These are phyloP conservation scores for Drosophila prosaltans DNA, from an alignment of 1,140 invertebrate species.

Conservation along the genomic window DNA sequence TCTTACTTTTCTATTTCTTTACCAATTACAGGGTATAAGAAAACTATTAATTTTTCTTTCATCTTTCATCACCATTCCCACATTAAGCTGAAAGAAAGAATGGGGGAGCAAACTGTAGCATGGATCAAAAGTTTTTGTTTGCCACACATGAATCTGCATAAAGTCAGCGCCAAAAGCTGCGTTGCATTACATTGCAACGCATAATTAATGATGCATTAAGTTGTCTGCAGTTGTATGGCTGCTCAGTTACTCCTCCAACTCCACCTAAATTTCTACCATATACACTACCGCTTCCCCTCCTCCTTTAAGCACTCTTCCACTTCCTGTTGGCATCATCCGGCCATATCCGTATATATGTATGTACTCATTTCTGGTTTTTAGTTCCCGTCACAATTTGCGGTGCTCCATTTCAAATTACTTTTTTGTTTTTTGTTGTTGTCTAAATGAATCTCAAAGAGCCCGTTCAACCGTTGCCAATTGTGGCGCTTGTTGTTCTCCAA, in stretches of 20 bases:
- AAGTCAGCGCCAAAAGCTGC: conserved; percentile 5
- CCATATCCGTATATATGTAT: not conserved
- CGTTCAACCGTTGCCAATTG: conserved; percentile 40
- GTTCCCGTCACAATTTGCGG: conserved; percentile 1
- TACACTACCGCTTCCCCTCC: not conserved
- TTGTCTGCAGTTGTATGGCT: conserved; percentile 45
- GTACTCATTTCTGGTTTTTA: not conserved
- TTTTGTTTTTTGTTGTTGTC: conserved; percentile 13
- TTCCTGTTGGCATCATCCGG: conserved; percentile 9
- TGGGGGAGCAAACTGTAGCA: not conserved
- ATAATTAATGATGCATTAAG: conserved; percentile 53
- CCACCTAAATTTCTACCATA: not conserved
- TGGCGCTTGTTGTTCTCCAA: conserved; percentile 5
- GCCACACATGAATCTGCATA: conserved; percentile 5
- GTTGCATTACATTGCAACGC: conserved; percentile 19
- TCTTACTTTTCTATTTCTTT: too few relatives aligned
- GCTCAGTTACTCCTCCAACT: conserved; percentile 6
- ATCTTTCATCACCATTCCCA: conserved; percentile 1
- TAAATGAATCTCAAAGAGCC: conserved; percentile 31
- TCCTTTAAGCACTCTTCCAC: not conserved
- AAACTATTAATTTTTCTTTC: not conserved
- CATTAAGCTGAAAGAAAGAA: too few relatives aligned
- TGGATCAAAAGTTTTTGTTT: conserved; percentile 16
- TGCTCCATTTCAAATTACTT: conserved; percentile 24
- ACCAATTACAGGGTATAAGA: not conserved